Evolutionary conservation across 2,113 vertebrate genomes (phyloP).

Genomic region (Falco punctatus): DNA sequence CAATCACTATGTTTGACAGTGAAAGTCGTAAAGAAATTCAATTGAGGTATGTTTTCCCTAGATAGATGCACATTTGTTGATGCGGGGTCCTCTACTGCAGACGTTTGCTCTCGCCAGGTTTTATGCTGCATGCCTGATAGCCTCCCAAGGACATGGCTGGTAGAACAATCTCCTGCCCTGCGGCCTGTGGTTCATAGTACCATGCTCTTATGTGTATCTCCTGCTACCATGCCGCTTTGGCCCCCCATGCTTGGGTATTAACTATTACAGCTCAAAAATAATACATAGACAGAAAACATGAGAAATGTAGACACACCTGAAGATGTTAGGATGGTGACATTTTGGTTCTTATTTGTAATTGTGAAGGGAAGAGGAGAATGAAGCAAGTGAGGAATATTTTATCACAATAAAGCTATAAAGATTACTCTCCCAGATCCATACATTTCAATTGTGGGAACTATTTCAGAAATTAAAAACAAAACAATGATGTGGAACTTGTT

Average conservation of each 20-base stretch:
- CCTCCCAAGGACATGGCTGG: too few relatives aligned
- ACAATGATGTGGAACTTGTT: neutral
- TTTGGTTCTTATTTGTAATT: fast-evolving
- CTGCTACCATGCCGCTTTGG: neutral
- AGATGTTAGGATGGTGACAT: neutral
- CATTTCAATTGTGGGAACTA: neutral
- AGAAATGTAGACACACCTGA: neutral
- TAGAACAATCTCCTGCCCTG: neutral
- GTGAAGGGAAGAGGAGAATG: neutral
- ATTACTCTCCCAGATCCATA: too few relatives aligned
- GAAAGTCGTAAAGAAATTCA: neutral
- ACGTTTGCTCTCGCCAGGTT: neutral
- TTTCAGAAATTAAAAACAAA: neutral
- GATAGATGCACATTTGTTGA: neutral
- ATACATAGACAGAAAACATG: neutral
- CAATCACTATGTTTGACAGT: neutral
- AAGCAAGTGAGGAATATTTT: neutral
- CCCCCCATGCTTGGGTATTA: too few relatives aligned
- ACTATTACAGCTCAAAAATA: neutral
- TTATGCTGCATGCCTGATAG: too few relatives aligned
- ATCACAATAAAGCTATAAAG: too few relatives aligned
- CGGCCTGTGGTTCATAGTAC: too few relatives aligned
- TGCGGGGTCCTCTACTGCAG: too few relatives aligned
- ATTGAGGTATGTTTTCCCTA: neutral
- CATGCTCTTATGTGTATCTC: too few relatives aligned